Evolutionary conservation across 2,888 invertebrate species (phyloP).

Genomic region (Cremastobaeus sp.): DNA sequence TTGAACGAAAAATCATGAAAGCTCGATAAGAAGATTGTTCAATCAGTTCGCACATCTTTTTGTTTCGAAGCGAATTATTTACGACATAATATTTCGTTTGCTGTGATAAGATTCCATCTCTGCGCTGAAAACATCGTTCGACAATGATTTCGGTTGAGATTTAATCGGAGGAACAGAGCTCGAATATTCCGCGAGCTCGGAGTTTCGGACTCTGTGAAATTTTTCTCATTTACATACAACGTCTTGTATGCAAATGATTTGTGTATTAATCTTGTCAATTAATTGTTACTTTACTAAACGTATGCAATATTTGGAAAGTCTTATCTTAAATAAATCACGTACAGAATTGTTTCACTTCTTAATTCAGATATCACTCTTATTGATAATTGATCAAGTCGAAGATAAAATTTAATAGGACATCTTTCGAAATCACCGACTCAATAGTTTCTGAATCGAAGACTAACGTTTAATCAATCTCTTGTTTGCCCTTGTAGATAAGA

Average conservation of each 20-base stretch:
- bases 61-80: slow-evolving; percentile 21
- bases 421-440: slow-evolving; percentile 46
- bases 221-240: too few species aligned
- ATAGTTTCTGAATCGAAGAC: slow-evolving; percentile 50
- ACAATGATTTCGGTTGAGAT: slow-evolving; percentile 21
- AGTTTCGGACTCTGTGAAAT: background rate
- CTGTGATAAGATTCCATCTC: slow-evolving; percentile 35
- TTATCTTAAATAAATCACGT: slow-evolving; percentile 47
- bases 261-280: background rate
- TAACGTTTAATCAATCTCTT: slow-evolving; percentile 49
- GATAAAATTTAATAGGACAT: slow-evolving; percentile 56
- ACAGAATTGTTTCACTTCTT: slow-evolving; percentile 39
- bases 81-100: background rate
- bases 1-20: slow-evolving; percentile 27
- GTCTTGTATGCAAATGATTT: background rate
- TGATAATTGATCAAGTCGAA: slow-evolving; percentile 28
- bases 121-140: slow-evolving; percentile 6
- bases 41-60: slow-evolving; percentile 34
- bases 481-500: slow-evolving; percentile 48
- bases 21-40: slow-evolving; percentile 24
- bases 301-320: slow-evolving; percentile 23
- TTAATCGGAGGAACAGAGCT: slow-evolving; percentile 30
- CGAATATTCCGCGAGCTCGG: background rate
- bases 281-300: slow-evolving; percentile 11
- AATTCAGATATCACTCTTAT: slow-evolving; percentile 45